Evolutionary conservation across 64 coral and sea anemone species (phyloP).

Genomic region (Cladopsammia gracilis): DNA sequence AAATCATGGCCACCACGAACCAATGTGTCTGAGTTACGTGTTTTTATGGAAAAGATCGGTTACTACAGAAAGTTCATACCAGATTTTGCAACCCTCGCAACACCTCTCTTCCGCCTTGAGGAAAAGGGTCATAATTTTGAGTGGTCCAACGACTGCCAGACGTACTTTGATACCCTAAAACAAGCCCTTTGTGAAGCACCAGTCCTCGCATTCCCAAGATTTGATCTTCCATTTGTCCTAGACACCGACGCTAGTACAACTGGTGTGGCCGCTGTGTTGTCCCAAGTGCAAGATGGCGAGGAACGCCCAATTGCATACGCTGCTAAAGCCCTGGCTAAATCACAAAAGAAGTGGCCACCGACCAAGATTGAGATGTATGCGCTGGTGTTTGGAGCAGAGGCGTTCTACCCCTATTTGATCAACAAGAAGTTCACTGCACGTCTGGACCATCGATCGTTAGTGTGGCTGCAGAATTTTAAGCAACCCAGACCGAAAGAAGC

Average conservation of each 20-base stretch:
- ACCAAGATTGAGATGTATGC: slow-evolving; percentile 72
- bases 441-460: slow-evolving; percentile 53
- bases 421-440: slow-evolving; percentile 49
- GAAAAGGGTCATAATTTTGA: not conserved
- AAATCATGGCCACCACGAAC: slow-evolving; percentile 50
- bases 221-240: too few relatives aligned
- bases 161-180: slow-evolving; percentile 1
- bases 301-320: slow-evolving; percentile 15
- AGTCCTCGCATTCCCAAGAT: too few relatives aligned
- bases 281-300: slow-evolving; percentile 23
- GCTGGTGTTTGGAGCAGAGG: not conserved
- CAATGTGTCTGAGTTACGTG: slow-evolving; percentile 55
- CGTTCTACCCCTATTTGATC: slow-evolving; percentile 61
- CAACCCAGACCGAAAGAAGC: slow-evolving; percentile 64
- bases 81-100: slow-evolving; percentile 43
- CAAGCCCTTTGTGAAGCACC: too few relatives aligned
- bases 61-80: slow-evolving; percentile 60
- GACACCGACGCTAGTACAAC: too few relatives aligned
- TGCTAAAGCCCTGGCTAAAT: slow-evolving; percentile 8
- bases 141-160: slow-evolving; percentile 11
- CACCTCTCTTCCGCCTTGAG: slow-evolving; percentile 12
- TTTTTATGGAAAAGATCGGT: slow-evolving; percentile 20
- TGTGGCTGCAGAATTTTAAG: slow-evolving; percentile 66
- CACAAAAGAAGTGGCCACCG: slow-evolving; percentile 28
- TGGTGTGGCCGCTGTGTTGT: too few relatives aligned